Conservation (phyloP, 2,113 vertebrate species). For the Nannobrachium achirus region DNA sequence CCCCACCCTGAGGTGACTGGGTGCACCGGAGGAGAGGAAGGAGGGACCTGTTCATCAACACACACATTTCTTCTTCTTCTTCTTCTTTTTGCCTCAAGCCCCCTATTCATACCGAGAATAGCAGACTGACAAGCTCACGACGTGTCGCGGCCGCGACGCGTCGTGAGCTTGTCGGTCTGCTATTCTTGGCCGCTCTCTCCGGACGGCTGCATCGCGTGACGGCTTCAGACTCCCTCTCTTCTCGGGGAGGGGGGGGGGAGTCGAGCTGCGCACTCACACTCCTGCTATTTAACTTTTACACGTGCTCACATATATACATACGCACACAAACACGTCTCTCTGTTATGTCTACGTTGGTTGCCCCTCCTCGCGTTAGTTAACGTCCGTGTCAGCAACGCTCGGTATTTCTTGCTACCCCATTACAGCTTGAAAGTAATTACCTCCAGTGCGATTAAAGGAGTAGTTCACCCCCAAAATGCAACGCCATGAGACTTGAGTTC, state of each 20-base stretch:
- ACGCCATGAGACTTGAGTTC: too few species aligned
- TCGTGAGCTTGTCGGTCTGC: not conserved
- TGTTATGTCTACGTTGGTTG: slow-evolving; percentile 27
- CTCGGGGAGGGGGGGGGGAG: not conserved
- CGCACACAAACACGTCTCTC: not conserved
- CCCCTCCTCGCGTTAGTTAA: not conserved
- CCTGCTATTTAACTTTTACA: too few species aligned
- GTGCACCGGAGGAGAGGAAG: slow-evolving; percentile 51
- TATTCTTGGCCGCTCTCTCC: not conserved
- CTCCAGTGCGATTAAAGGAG: not conserved
- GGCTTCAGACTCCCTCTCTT: slow-evolving; percentile 36
- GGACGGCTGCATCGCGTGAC: slow-evolving; percentile 7
- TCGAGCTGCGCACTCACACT: too few species aligned
- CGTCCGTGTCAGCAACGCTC: slow-evolving; percentile 27
- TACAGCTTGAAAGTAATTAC: slow-evolving; percentile 11
- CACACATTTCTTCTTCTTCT: slow-evolving; percentile 61
- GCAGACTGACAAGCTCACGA: not conserved
- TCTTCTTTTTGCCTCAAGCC: slow-evolving; percentile 8
- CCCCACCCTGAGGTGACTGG: slow-evolving; percentile 70
- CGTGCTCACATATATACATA: too few species aligned
- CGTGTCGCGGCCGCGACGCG: not conserved
- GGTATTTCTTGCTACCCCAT: slow-evolving; percentile 24
- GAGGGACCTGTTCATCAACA: slow-evolving; percentile 43
- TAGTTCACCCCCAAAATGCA: too few species aligned
- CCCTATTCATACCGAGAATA: too few species aligned